Percentiles rank a stretch among this genome's conserved stretches.
phyloP scores from a whole-genome alignment of 2,888 invertebrate species.

The Drosophila cognata region DNA sequence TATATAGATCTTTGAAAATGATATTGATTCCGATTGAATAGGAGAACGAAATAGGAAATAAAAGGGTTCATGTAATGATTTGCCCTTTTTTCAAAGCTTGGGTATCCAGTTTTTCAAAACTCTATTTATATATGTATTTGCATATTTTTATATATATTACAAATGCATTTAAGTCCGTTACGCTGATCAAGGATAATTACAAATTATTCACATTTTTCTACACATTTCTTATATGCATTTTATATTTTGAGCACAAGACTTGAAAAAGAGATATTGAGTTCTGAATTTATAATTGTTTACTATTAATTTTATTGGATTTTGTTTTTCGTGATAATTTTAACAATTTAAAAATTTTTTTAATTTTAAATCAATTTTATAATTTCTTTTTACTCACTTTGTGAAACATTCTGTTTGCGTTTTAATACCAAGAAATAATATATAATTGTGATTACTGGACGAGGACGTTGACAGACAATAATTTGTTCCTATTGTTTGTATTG shows the following conservation, averaged over 20 bases:
- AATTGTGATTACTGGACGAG: conserved; percentile 35
- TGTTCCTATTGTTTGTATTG: conserved; percentile 5
- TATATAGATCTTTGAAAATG: neutral
- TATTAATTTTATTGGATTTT: neutral
- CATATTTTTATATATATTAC: neutral
- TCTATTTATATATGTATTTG: neutral
- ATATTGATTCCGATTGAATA: neutral
- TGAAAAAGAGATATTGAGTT: neutral
- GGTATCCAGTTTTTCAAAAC: neutral
- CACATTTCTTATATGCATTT: neutral
- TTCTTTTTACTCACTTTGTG: conserved; percentile 53
- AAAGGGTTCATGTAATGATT: neutral
- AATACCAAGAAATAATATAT: conserved; percentile 28
- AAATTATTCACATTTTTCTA: neutral
- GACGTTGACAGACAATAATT: conserved; percentile 39
- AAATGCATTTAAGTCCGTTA: too few species aligned
- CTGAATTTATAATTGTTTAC: neutral
- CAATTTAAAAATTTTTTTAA: too few species aligned
- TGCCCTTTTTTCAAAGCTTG: neutral
- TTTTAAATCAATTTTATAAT: neutral
- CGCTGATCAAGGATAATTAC: neutral
- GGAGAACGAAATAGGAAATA: neutral
- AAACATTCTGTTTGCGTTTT: conserved; percentile 51
- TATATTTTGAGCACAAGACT: neutral
- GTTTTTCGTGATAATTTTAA: conserved; percentile 1